A percentile compares a stretch with the other conserved stretches of the same genome.
These are phyloP conservation scores for Podarcis cretensis DNA, from an alignment of 2,113 vertebrate species.

Conservation along the genomic window DNA sequence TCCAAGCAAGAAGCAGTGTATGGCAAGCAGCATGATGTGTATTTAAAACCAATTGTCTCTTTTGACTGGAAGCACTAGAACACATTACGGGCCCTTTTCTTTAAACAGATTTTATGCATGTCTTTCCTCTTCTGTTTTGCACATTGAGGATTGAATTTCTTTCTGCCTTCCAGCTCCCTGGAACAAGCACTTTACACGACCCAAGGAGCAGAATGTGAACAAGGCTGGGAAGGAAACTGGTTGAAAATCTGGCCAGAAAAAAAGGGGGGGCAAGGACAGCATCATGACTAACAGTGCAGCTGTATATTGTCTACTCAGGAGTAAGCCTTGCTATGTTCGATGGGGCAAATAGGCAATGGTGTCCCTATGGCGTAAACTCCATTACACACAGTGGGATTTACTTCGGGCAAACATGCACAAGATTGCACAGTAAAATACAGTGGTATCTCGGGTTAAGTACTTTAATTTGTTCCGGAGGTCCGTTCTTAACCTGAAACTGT, in stretches of 20 bases:
- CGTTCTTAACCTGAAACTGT: too few species aligned
- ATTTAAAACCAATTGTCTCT: not conserved
- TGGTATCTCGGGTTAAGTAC: too few species aligned
- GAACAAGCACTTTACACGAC: constrained; percentile 16
- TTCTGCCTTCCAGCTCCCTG: not conserved
- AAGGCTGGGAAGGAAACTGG: not conserved
- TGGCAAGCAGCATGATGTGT: not conserved
- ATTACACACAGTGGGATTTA: not conserved
- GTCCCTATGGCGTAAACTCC: not conserved
- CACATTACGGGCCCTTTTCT: constrained; percentile 13
- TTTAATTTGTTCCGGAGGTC: too few species aligned
- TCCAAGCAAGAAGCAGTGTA: not conserved
- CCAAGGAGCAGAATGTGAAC: not conserved
- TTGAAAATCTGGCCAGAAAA: not conserved
- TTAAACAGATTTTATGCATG: constrained; percentile 4
- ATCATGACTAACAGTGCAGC: not conserved
- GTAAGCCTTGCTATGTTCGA: not conserved
- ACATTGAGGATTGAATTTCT: constrained; percentile 17
- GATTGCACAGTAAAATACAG: not conserved
- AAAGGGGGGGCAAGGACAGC: not conserved
- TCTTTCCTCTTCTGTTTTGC: constrained; percentile 45
- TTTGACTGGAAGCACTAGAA: not conserved
- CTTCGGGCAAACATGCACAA: not conserved
- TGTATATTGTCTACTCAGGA: not conserved
- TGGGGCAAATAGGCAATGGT: not conserved